These are phyloP conservation scores for Urocitellus parryii DNA, from an alignment of 2,113 vertebrate species.

Conservation along the genomic window DNA sequence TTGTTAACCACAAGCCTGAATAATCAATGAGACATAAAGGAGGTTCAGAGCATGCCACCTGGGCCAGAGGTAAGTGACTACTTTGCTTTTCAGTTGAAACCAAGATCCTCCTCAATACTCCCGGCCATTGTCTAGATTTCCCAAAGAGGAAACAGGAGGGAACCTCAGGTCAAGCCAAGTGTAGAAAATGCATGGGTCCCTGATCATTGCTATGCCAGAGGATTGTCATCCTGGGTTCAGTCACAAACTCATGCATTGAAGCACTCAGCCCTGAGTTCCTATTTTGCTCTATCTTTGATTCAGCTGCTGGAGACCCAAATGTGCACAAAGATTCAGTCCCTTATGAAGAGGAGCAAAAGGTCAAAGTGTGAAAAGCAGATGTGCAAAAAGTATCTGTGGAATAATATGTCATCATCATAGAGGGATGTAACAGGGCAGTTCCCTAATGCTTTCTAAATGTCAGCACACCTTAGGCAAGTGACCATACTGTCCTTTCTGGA, in stretches of 20 bases:
- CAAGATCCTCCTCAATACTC: neutral
- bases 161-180: neutral
- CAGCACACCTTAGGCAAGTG: neutral
- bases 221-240: neutral
- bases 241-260: neutral
- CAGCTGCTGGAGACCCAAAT: neutral
- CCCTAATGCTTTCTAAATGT: neutral
- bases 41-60: neutral
- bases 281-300: neutral
- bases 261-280: neutral
- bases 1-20: neutral
- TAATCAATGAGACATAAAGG: neutral
- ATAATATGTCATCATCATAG: neutral
- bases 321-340: neutral
- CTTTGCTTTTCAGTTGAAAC: neutral
- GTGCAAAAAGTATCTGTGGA: neutral
- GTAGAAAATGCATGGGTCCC: neutral
- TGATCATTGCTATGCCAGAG: neutral
- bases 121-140: neutral
- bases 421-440: neutral
- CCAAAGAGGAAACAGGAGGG: neutral
- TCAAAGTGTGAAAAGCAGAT: neutral
- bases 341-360: neutral
- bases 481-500: neutral
- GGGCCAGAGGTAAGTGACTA: neutral